A percentile compares a stretch with the other conserved stretches of the same genome.
phyloP scores from a whole-genome alignment of 1,140 invertebrate genomes.

The Neotoxoptera formosana region DNA sequence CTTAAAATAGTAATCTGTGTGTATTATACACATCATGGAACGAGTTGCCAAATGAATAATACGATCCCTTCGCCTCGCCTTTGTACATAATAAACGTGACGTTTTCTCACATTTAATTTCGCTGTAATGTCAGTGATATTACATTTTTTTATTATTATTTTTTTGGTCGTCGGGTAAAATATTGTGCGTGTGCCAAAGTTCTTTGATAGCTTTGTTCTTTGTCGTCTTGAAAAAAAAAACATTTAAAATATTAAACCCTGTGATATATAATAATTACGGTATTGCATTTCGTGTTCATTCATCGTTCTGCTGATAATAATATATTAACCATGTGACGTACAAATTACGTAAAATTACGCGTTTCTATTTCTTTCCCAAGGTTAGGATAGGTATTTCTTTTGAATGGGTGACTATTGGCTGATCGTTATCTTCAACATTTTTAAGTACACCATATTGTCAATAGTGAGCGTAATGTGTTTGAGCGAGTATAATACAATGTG shows the following conservation, averaged over 20 bases:
- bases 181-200: background rate
- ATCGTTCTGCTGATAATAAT: background rate
- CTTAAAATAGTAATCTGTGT: slow-evolving; percentile 14
- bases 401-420: background rate
- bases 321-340: background rate
- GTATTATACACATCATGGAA: background rate
- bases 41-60: slow-evolving; percentile 25
- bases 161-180: background rate
- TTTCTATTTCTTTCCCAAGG: background rate
- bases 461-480: background rate
- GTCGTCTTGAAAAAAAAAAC: background rate
- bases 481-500: background rate
- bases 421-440: background rate
- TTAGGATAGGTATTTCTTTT: background rate
- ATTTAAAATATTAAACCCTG: background rate
- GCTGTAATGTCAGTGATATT: background rate
- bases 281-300: background rate
- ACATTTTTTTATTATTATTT: background rate
- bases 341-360: background rate
- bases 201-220: background rate
- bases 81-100: background rate
- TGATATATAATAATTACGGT: background rate
- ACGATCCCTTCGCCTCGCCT: background rate
- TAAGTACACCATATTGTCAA: background rate
- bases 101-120: slow-evolving; percentile 6